Evolutionary conservation across 2,888 invertebrate species (phyloP).

Genomic region (Tinea pellionella): DNA sequence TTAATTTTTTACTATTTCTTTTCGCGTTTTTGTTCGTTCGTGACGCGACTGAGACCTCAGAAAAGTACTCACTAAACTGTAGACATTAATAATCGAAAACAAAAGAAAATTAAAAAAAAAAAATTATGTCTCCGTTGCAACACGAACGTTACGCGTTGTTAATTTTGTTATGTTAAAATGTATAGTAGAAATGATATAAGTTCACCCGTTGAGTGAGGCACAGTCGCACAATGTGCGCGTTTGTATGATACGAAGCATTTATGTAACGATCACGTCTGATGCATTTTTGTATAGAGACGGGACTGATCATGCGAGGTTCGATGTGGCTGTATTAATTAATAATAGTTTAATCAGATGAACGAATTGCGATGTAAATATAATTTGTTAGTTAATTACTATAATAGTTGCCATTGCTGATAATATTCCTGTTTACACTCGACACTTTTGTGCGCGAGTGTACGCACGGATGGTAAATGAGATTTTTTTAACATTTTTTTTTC

Average conservation of each 20-base stretch:
- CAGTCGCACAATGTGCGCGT: conserved; percentile 20
- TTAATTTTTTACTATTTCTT: neutral
- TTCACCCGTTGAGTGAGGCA: conserved; percentile 67
- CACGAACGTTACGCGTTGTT: neutral
- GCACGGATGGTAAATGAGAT: neutral
- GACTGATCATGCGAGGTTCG: neutral
- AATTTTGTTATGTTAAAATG: neutral
- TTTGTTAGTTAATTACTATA: conserved; percentile 34
- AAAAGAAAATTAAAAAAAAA: no score
- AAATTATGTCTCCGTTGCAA: no score
- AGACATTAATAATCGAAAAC: no score
- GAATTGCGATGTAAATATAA: conserved; percentile 8
- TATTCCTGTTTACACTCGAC: neutral
- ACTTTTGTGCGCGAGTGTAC: neutral
- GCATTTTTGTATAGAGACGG: conserved; percentile 4
- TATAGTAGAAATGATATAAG: conserved; percentile 16
- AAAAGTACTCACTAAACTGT: no score
- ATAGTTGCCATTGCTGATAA: conserved; percentile 42
- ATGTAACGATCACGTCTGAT: neutral
- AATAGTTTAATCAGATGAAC: conserved; percentile 3
- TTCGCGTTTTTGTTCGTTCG: neutral
- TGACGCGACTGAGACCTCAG: no score
- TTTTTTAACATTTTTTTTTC: conserved; percentile 24
- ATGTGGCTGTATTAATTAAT: conserved; percentile 8
- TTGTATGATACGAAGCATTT: conserved; percentile 7